Evolutionary conservation across 23 tunicate genomes (phyloP), one percentile per base, ranked within the genome.

Genomic region (Clavelina lepadiformis): DNA sequence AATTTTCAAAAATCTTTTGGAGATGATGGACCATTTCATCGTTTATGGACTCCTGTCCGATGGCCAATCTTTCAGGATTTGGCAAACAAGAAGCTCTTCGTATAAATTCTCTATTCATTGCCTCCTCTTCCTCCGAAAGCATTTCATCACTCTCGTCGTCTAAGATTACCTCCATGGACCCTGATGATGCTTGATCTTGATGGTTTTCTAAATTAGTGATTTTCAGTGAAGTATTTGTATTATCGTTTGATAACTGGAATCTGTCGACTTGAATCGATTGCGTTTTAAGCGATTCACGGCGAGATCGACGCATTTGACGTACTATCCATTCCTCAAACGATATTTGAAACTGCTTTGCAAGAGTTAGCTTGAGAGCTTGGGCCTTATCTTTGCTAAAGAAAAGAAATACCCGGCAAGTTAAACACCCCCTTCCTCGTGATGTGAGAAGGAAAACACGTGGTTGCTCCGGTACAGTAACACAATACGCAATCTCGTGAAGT

Each of bases 401-500:
- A 2, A 82, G 56, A 34, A 74, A 67, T 6, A 68, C 81, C 13
- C 81, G 76, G 58, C 91, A 82, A 23, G 31, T 56, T 27, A 82
- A 58, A 32, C 74, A 71, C 20, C 67, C 75, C 50, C 58, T 57
- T 18, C 78, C 76, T 35, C 76, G 70, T 23, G 91, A 82, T 8
- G 91, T 82, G 8, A 82, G 76, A n/a, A 82, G 58, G 51, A 82
- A 82, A 1, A 82, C 22, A n/a, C 79, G 73, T 7, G 78, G 81
- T 25, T 52, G 51, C 13, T 32, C 56, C 2, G 91, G 91, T 5
- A 82, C 71, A 0, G 91, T 74, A 27, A 82, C 91, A 53, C 91
- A 82, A 35, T 82, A 82, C 1, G 91, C 91, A 23, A 82, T 63
- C n/a, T 82, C 81, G 76, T 82, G 91, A 3, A 82, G 76, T n/a